Base-by-base conservation (phyloP, 92 coral and sea anemone species). In the Hydrozoanthus gracilis region DNA sequence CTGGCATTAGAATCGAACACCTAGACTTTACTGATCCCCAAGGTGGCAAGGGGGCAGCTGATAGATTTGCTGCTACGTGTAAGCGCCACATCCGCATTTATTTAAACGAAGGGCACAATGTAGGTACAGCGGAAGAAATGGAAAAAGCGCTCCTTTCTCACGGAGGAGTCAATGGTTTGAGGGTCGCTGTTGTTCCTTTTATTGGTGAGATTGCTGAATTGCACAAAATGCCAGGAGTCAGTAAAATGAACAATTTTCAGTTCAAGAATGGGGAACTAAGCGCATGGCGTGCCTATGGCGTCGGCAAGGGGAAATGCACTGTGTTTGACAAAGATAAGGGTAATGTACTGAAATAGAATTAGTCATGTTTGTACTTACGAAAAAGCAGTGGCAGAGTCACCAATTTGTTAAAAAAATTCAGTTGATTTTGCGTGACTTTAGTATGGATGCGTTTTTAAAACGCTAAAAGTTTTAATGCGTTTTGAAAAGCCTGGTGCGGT, bases 71-170 rank as follows among this genome's bases (percentile, higher is more conserved):
- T 45, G 88, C 91, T 6, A 83, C 91, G n/a, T 89, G 88, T 48
- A 83, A 83, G 72, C 67, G 67, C 58, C 91, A 83, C 73, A 83
- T 89, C 44, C 79, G 86, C 44, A 76, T 77, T 20, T 89, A 75
- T n/a, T 27, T 89, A 44, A 89, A 89, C 51, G 92, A 89, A 58
- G 91, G 88, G 14, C 71, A 88, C 88, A 50, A 88, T 48, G 91
- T 88, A 8, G 77, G 79, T 5, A 88, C 70, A 35, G 91, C 91
- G 5, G 64, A 20, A 50, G 56, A 88, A 65, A 88, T 88, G 88
- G 69, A 84, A 67, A 71, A 20, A 4, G 91, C 85, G 17, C n/a
- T 88, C 16, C 60, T 88, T 6, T 88, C 85, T 5, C 72, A 76
- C 48, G 88, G 91, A 12, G 91, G 88, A 35, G 83, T 88, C 2